Conservation (phyloP, 2,888 invertebrate genomes). For the Melinaea marsaeus region DNA sequence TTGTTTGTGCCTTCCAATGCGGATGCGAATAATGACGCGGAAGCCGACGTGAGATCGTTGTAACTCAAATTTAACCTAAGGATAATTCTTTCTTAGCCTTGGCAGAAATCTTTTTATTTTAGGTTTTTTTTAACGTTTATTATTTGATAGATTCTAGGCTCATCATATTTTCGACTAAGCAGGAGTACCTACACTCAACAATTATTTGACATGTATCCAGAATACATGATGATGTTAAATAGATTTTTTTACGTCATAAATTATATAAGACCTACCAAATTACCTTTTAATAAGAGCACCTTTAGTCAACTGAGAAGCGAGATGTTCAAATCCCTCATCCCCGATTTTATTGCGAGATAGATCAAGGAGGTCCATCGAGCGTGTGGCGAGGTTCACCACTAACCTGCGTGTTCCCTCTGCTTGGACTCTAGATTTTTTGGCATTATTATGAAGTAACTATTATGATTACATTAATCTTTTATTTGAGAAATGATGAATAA, state of each 20-base stretch:
- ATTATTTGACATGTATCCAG: too few relatives aligned
- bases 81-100: constrained; percentile 5
- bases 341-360: constrained; percentile 41
- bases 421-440: constrained; percentile 31
- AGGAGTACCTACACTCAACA: too few relatives aligned
- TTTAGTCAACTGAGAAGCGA: constrained; percentile 34
- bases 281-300: constrained; percentile 37
- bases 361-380: constrained; percentile 36
- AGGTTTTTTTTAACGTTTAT: neutral
- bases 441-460: neutral
- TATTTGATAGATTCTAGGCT: too few relatives aligned
- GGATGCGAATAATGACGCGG: constrained; percentile 25
- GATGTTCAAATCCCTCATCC: constrained; percentile 38
- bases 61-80: constrained; percentile 31
- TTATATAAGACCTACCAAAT: neutral
- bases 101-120: neutral
- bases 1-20: constrained; percentile 37
- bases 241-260: neutral
- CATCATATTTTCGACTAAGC: too few relatives aligned
- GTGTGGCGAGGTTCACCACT: constrained; percentile 31
- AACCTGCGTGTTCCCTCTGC: constrained; percentile 36
- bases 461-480: too few relatives aligned
- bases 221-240: too few relatives aligned
- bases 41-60: constrained; percentile 26
- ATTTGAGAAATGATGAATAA: too few relatives aligned